Base-by-base conservation (phyloP, 2,797 vertebrate genomes). In the Chaetodon trifasciatus region DNA sequence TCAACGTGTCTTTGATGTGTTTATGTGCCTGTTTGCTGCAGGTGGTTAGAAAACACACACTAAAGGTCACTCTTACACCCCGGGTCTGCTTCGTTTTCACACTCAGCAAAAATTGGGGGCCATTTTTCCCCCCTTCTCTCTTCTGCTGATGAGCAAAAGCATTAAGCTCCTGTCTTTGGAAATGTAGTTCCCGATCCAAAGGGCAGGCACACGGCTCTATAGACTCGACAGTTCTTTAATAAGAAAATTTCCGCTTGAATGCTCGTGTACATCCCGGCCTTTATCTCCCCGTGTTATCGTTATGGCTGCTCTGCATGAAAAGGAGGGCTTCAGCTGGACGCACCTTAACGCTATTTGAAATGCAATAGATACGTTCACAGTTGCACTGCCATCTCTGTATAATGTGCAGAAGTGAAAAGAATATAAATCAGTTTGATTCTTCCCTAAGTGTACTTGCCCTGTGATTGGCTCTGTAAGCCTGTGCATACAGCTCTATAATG, bases 231-330 rank as follows among this genome's bases (percentile, higher is more conserved):
- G 71, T 78, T 85, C 83, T 78, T 87, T 91, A 90, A 93, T 92
- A 89, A 82, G 90, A 91, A 91, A 68, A 82, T 88, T 84, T 92
- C 87, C 46, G 81, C 91, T 80, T 88, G 86, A 88, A 83, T 73
- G 88, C 87, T 64, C 81, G 0, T 72, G 85, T 74, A 69, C 83
- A 62, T 80, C 74, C 65, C 23, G 23, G 70, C 70, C 70, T 88
- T 85, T 88, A 88, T 90, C 88, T 83, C 40, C 24, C 42, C 10
- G 55, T 68, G 65, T 91, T 84, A 86, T 90, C 86, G 49, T 90
- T 74, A 78, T 64, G 63, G 66, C 86, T 74, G 70, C 84, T 81
- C 84, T 70, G 87, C 60, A 73, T 74, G 70, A 81, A 79, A 80
- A 79, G 44, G 53, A 72, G 32, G 49, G 46, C 35, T 63, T 47